A percentile compares a stretch with the other conserved stretches of the same genome.
phyloP scores from a whole-genome alignment of 1,140 invertebrate species.

The Pogonomyrmex californicus region DNA sequence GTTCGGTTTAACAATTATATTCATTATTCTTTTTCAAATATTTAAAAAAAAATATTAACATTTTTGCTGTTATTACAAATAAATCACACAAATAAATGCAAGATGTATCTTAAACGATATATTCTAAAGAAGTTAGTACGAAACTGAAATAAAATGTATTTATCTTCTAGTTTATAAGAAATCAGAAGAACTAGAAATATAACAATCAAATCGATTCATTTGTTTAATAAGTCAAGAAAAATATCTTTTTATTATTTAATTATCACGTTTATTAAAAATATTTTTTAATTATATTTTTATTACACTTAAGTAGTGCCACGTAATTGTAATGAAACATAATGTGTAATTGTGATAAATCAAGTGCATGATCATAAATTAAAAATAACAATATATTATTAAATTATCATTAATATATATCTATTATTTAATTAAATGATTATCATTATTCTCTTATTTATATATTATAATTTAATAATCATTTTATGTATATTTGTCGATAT shows the following conservation, averaged over 20 bases:
- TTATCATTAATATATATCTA: conserved; percentile 24
- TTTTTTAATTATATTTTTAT: not conserved
- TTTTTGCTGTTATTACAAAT: not conserved
- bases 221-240: not conserved
- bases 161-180: not conserved
- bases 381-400: conserved; percentile 6
- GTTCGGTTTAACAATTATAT: too few relatives aligned
- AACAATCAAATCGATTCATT: not conserved
- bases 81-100: not conserved
- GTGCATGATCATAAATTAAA: conserved; percentile 5
- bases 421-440: conserved; percentile 33
- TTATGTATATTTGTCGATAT: not conserved
- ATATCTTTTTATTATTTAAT: not conserved
- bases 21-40: not conserved
- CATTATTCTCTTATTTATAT: conserved; percentile 3
- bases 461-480: conserved; percentile 21
- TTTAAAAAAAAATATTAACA: not conserved
- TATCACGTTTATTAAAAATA: not conserved
- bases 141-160: not conserved
- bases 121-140: not conserved
- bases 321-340: not conserved
- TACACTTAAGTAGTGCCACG: not conserved
- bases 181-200: not conserved
- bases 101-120: not conserved
- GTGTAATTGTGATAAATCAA: not conserved